Base-by-base conservation (phyloP, 2,888 invertebrate species). In the Ectemnius lituratus region DNA sequence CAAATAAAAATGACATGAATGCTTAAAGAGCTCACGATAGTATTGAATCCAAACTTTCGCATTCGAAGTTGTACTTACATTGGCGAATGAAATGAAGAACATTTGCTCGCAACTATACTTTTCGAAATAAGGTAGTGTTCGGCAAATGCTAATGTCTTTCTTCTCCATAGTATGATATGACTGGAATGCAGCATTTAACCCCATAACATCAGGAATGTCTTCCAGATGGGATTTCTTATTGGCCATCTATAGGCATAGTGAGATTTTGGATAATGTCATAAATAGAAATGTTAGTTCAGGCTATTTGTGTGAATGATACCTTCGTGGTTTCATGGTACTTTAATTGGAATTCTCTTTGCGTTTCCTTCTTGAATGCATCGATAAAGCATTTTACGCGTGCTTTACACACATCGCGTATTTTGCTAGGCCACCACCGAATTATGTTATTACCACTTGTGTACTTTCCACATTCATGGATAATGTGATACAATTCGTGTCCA, bases 81-180 rank as follows among this genome's bases (percentile, higher is more conserved):
- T 64, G 2, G 64, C 64, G 16, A 37, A 64, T 2, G 64, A 6
- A 11, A 64, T 56, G 16, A 62, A 62, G 27, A 62, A 62, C 18
- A 62, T 18, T 47, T 62, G 28, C 1, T 62, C 62, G 47, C 62
- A 62, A 47, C 0, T 4, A 8, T 13, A 16, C 4, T 62, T 47
- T 13, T 46, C 20, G 20, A 62, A 62, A 4, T 11, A 5, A 5
- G 62, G 62, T n/a, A 62, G 47, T 3, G 45, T 4, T 0, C 1
- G 18, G 14, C 62, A 62, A 4, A 2, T 14, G 14, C 45, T 45
- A 14, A 16, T 18, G 11, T 47, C 47, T 13, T 0, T 20, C 5
- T n/a, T n/a, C n/a, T n/a, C n/a, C n/a, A n/a, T n/a, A 45, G 20
- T 27, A 13, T 20, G 18, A 20, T 20, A 62, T 2, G 47, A 1